Evolutionary conservation across 2,113 vertebrate genomes (phyloP), one percentile per base, ranked within the genome.

Genomic region (Bos indicus): DNA sequence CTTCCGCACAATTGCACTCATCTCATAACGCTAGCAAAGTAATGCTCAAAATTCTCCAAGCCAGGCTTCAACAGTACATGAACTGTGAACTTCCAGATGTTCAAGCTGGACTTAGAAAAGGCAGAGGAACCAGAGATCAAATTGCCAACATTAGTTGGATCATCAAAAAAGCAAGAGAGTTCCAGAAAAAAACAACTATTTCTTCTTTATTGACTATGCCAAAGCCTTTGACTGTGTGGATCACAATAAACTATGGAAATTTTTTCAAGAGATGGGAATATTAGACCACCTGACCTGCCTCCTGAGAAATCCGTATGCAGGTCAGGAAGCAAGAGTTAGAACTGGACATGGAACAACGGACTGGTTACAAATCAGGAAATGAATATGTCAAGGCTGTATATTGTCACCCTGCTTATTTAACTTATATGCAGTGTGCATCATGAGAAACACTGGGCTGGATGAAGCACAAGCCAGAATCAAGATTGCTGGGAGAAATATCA

Each of bases 141-240:
- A 67, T 36, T 67, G 10, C 64, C n/a, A 36, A 67, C 17, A 19
- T 67, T 17, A 0, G 0, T 0, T 71, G n/a, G n/a, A 21, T 67
- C n/a, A 21, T 67, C 17, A 67, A 67, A 67, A 67, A 67, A 67
- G 64, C n/a, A 67, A 67, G 64, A 64, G 60, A 67, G n/a, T 67
- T 67, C 64, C n/a, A 67, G 64, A 21, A 67, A 64, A 64, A 67
- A 36, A 5, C 4, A 11, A 10, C 17, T 36, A 36, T 67, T 67
- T 67, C 64, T 67, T 33, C 64, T 67, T 21, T 67, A 21, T 36
- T 67, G 64, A 21, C 64, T 67, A 36, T 11, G 15, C 64, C 64
- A 36, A 67, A 67, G 3, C 33, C 64, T 67, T 36, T 36, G 33
- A 67, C 33, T 67, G 4, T 36, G 33, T 67, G 64, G 64, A 67